Evolutionary conservation across 2,113 vertebrate species (phyloP).

Genomic region (Strix aluco): DNA sequence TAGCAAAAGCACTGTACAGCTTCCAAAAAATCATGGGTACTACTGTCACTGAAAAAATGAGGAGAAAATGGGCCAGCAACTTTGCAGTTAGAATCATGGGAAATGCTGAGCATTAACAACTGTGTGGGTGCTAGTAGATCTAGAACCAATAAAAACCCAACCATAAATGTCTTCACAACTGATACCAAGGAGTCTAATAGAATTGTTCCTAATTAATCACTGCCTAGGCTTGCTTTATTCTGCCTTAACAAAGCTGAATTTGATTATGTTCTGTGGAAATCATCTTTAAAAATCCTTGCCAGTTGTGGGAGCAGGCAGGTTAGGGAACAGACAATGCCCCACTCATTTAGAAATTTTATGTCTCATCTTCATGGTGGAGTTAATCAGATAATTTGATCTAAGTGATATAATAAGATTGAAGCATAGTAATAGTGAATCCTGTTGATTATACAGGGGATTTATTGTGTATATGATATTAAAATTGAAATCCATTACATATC

Average conservation of each 20-base stretch:
- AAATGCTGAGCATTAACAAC: background rate
- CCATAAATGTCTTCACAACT: background rate
- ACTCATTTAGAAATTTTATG: background rate
- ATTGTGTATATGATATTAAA: background rate
- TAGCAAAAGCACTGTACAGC: background rate
- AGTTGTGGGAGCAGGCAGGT: background rate
- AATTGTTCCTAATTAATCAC: background rate
- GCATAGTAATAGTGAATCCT: background rate
- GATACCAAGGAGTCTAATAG: background rate
- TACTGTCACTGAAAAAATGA: background rate
- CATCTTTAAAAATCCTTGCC: background rate
- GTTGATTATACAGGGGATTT: background rate
- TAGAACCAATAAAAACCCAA: background rate
- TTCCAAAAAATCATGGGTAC: background rate
- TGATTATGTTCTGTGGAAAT: background rate
- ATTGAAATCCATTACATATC: background rate
- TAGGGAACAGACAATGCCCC: fast-evolving
- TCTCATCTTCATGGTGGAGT: background rate
- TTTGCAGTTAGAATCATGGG: background rate
- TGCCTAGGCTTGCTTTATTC: background rate
- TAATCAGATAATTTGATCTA: background rate
- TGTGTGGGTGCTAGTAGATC: background rate
- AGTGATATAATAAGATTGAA: background rate
- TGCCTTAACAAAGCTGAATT: background rate
- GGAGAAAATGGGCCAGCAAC: background rate